Base-by-base conservation (phyloP, 2,797 vertebrate species). In the Dromococcyx pavoninus region DNA sequence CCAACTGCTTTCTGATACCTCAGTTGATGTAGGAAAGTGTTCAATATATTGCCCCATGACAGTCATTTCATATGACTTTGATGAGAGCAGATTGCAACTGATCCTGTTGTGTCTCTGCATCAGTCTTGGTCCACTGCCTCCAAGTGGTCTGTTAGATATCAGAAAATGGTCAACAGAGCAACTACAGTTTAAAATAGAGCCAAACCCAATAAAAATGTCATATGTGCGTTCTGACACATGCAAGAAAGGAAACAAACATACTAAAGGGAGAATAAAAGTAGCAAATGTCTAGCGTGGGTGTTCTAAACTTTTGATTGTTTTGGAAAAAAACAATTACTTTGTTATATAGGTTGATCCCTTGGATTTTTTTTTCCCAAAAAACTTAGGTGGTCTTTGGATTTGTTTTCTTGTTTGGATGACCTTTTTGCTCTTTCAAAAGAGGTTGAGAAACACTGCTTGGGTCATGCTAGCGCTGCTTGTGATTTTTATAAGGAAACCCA, bases 201-300 rank as follows among this genome's bases (percentile, higher is more conserved):
- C 54, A 71, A 89, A 71, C 33, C 17, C 33, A 62, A 11, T 75
- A 41, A 62, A 87, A 79, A 17, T 13, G 35, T 48, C 27, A 14
- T n/a, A 5, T 27, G 27, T 1, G 1, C 0, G 0, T 82, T 86
- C 53, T 75, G 58, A 53, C 21, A 51, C 33, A 13, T 37, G 21
- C 35, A 43, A 54, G 33, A 35, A 35, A 60, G 58, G 51, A 51
- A 57, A 37, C 53, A 71, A 86, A 50, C n/a, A 16, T 51, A 53
- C 13, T 60, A 32, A 88, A 37, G 33, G 17, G 57, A 46, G 30
- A 82, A 41, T 46, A 61, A 60, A 83, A 78, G 35, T 46, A 56
- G 44, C 21, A 86, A 62, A 25, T 48, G 4, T 13, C 9, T 58
- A 39, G 37, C 56, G 64, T 44, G 39, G 48, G 43, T 85, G 60